Evolutionary conservation across 2,113 vertebrate genomes (phyloP).

Genomic region (Uropsilus gracilis): DNA sequence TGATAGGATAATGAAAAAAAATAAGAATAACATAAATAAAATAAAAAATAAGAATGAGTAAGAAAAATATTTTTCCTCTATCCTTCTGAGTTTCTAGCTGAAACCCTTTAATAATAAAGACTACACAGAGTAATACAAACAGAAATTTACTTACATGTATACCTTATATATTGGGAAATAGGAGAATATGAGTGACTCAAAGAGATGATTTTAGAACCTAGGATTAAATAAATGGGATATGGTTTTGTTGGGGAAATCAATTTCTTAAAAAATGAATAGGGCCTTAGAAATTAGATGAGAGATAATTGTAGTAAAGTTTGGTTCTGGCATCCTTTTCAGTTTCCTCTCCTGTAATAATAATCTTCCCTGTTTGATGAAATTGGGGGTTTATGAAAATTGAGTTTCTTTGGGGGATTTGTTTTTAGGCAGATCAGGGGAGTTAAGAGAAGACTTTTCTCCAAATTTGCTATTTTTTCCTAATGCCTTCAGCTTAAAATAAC

Average conservation of each 20-base stretch:
- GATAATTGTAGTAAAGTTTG: background rate
- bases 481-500: background rate
- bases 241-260: background rate
- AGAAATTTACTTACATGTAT: background rate
- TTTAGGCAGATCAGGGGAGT: background rate
- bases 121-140: background rate
- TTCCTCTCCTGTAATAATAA: background rate
- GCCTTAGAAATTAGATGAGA: background rate
- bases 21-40: too few relatives aligned
- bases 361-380: background rate
- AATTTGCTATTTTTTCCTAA: background rate
- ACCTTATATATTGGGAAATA: background rate
- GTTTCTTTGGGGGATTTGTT: background rate
- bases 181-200: background rate
- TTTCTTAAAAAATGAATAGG: background rate
- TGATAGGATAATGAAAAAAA: background rate
- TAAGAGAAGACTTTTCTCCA: background rate
- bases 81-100: background rate
- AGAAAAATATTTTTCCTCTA: background rate
- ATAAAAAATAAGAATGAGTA: too few relatives aligned
- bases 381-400: background rate
- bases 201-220: background rate
- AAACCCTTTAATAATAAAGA: background rate
- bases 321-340: background rate
- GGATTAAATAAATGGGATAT: background rate